Evolutionary conservation across 1,140 invertebrate species (phyloP).

Genomic region (Pantala flavescens): DNA sequence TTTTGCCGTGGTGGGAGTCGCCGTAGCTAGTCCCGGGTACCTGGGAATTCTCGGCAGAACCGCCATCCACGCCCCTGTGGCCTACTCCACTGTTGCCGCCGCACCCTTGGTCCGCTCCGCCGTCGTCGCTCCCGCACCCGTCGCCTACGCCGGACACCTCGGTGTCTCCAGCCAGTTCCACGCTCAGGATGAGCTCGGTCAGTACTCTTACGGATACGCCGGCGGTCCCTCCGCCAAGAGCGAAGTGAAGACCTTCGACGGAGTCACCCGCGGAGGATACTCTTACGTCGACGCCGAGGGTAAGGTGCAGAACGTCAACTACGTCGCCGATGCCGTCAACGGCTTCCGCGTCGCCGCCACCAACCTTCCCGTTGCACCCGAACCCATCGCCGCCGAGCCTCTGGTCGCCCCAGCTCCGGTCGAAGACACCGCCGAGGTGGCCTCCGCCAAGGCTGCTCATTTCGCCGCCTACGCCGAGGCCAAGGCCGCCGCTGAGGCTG

Average conservation of each 20-base stretch:
- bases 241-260: constrained; percentile 29
- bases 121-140: constrained; percentile 27
- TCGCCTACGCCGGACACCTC: constrained; percentile 15
- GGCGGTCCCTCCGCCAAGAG: constrained; percentile 27
- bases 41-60: not conserved
- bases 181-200: constrained; percentile 27
- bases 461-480: constrained; percentile 26
- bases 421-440: constrained; percentile 28
- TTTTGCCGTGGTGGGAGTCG: not conserved
- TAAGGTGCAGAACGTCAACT: constrained; percentile 37
- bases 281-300: constrained; percentile 41
- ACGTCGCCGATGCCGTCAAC: constrained; percentile 46
- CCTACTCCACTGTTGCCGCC: not conserved
- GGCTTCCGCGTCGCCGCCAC: constrained; percentile 55
- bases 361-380: constrained; percentile 41
- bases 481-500: not conserved
- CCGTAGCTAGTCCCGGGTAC: not conserved
- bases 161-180: constrained; percentile 31
- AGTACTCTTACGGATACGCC: constrained; percentile 32
- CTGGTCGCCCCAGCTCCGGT: constrained; percentile 18
- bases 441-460: constrained; percentile 28
- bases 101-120: constrained; percentile 14
- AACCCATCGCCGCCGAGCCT: constrained; percentile 19
- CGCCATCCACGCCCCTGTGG: not conserved
- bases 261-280: constrained; percentile 31